A percentile compares a stretch with the other conserved stretches of the same genome.
Evolutionary conservation across 2,888 invertebrate genomes (phyloP).

Genomic region (Mesochorus sp.): DNA sequence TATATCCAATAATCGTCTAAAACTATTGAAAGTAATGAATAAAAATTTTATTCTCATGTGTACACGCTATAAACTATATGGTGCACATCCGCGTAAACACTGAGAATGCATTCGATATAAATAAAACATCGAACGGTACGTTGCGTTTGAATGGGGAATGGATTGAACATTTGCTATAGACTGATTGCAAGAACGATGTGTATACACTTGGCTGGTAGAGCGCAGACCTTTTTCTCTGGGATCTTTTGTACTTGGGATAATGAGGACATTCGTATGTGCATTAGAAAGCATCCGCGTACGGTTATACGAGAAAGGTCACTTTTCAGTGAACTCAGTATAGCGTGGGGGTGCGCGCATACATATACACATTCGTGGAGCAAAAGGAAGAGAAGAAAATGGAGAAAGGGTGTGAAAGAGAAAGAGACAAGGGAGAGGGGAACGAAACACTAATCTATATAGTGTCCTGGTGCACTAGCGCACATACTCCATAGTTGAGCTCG

Average conservation of each 20-base stretch:
- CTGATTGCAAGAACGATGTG: constrained; percentile 6
- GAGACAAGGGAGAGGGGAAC: neutral
- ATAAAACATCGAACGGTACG: constrained; percentile 18
- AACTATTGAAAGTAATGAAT: too few relatives aligned
- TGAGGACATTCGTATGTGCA: constrained; percentile 49
- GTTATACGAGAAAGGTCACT: constrained; percentile 26
- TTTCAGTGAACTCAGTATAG: constrained; percentile 30
- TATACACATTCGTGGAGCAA: neutral
- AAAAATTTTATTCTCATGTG: too few relatives aligned
- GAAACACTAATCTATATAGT: neutral
- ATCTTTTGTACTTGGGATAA: constrained; percentile 44
- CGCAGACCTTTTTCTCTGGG: constrained; percentile 20
- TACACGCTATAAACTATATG: neutral
- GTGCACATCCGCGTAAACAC: neutral
- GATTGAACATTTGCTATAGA: constrained; percentile 41
- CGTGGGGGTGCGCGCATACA: too few relatives aligned
- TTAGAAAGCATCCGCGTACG: constrained; percentile 37
- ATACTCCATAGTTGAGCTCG: constrained; percentile 6
- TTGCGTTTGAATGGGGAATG: constrained; percentile 17
- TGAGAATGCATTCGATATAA: constrained; percentile 1
- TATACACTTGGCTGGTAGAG: neutral
- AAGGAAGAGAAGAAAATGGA: too few relatives aligned
- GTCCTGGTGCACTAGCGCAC: neutral
- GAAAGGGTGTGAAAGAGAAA: too few relatives aligned
- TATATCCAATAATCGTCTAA: too few relatives aligned